Percentiles rank a stretch among this genome's conserved stretches.
Evolutionary conservation across 2,797 vertebrate species (phyloP).

Genomic region (Scleropages formosus): DNA sequence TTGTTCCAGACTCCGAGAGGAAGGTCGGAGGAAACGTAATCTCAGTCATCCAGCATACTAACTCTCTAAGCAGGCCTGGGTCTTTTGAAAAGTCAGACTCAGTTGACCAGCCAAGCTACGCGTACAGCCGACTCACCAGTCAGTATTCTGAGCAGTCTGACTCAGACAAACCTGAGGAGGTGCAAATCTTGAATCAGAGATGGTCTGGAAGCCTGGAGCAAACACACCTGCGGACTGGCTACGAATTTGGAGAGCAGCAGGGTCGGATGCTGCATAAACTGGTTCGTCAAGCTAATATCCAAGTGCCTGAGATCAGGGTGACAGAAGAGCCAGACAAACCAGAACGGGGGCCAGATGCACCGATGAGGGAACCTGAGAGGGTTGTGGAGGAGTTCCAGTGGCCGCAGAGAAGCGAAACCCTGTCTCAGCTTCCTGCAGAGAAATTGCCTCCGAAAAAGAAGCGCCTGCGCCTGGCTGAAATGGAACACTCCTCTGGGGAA

Average conservation of each 20-base stretch:
- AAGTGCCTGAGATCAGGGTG: conserved; percentile 96
- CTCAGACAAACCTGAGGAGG: conserved; percentile 64
- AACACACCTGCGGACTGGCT: conserved; percentile 43
- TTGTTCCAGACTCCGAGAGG: conserved; percentile 68
- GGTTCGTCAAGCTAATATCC: conserved; percentile 94
- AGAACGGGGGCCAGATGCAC: conserved; percentile 79
- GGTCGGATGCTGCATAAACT: conserved; percentile 81
- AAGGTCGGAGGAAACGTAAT: conserved; percentile 90
- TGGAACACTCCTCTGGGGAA: conserved; percentile 96
- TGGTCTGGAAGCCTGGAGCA: conserved; percentile 56
- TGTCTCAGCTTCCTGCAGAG: conserved; percentile 95
- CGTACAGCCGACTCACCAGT: conserved; percentile 32
- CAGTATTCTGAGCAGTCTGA: conserved; percentile 47
- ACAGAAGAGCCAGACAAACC: conserved; percentile 97
- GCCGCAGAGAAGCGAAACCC: conserved; percentile 97
- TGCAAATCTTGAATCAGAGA: conserved; percentile 66
- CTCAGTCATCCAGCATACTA: conserved; percentile 98
- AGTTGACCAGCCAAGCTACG: conserved; percentile 26
- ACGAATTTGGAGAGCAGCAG: conserved; percentile 61
- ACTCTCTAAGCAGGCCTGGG: conserved; percentile 83
- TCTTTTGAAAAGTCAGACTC: conserved; percentile 71
- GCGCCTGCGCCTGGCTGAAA: conserved; percentile 88
- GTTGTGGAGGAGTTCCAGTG: conserved; percentile 93
- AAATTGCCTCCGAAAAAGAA: conserved; percentile 99
- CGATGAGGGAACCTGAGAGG: conserved; percentile 85